Conservation (phyloP, 2,113 vertebrate genomes). For the Corydoras maculifer region DNA sequence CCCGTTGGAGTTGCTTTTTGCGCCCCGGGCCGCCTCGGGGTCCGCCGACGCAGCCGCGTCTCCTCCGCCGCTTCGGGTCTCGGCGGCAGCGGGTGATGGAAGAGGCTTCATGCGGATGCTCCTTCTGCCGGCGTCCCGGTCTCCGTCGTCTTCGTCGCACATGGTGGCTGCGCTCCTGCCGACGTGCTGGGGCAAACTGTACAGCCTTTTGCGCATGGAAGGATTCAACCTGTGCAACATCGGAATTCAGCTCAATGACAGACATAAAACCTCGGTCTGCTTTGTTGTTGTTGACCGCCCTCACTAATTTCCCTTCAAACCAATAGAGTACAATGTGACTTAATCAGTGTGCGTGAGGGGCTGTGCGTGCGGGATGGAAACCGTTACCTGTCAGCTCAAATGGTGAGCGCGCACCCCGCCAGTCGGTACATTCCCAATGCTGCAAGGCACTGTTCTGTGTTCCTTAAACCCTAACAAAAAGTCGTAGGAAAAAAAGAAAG, state of each 20-base stretch:
- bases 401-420: constrained; percentile 52
- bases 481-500: constrained; percentile 44
- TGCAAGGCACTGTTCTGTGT: constrained; percentile 50
- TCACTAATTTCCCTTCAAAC: not conserved
- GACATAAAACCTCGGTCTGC: not conserved
- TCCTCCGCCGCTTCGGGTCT: constrained; percentile 68
- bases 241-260: constrained; percentile 36
- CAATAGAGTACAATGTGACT: not conserved
- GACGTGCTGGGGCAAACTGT: constrained; percentile 96
- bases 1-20: constrained; percentile 91
- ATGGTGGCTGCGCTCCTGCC: constrained; percentile 87
- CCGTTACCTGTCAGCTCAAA: constrained; percentile 58
- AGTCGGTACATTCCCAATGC: constrained; percentile 51
- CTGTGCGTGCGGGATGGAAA: not conserved
- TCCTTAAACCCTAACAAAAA: constrained; percentile 57
- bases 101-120: constrained; percentile 90
- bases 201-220: constrained; percentile 97
- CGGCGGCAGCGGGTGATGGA: constrained; percentile 71
- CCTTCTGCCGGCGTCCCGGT: constrained; percentile 85
- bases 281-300: not conserved
- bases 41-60: constrained; percentile 76
- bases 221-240: constrained; percentile 88
- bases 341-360: not conserved
- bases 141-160: constrained; percentile 82
- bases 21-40: constrained; percentile 72